Conservation (phyloP, 1,140 invertebrate genomes). For the Helicoverpa armigera region DNA sequence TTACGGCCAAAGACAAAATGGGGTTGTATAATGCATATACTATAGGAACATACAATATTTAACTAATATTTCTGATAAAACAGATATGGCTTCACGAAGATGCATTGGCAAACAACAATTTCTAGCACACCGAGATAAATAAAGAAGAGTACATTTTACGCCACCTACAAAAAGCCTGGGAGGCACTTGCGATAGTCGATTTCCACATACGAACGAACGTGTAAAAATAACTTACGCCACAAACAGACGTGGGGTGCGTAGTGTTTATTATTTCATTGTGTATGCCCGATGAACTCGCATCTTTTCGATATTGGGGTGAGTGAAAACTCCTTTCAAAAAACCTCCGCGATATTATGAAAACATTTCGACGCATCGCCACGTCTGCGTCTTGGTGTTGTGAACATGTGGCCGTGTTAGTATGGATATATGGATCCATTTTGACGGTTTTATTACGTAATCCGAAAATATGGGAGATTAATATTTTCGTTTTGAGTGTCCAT, state of each 20-base stretch:
- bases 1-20: too few species aligned
- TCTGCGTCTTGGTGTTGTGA: conserved; percentile 10
- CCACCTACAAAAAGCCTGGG: conserved; percentile 26
- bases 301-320: conserved; percentile 43
- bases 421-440: conserved; percentile 28
- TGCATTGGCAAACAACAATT: too few species aligned
- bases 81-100: too few species aligned
- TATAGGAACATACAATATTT: too few species aligned
- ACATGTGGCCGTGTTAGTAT: conserved; percentile 19
- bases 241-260: conserved; percentile 42
- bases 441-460: conserved; percentile 34
- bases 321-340: conserved; percentile 30
- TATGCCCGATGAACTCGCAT: conserved; percentile 49
- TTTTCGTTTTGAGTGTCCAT: not conserved
- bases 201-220: conserved; percentile 34
- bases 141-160: conserved; percentile 14
- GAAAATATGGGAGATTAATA: conserved; percentile 17
- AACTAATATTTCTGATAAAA: too few species aligned
- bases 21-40: not conserved
- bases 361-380: conserved; percentile 41
- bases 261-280: conserved; percentile 60
- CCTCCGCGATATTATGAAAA: conserved; percentile 17
- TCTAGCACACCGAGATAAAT: conserved; percentile 29
- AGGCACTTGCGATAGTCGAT: conserved; percentile 17
- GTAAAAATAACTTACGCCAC: conserved; percentile 45